Conservation (phyloP, 2,113 vertebrate genomes). For the Sturnus vulgaris region DNA sequence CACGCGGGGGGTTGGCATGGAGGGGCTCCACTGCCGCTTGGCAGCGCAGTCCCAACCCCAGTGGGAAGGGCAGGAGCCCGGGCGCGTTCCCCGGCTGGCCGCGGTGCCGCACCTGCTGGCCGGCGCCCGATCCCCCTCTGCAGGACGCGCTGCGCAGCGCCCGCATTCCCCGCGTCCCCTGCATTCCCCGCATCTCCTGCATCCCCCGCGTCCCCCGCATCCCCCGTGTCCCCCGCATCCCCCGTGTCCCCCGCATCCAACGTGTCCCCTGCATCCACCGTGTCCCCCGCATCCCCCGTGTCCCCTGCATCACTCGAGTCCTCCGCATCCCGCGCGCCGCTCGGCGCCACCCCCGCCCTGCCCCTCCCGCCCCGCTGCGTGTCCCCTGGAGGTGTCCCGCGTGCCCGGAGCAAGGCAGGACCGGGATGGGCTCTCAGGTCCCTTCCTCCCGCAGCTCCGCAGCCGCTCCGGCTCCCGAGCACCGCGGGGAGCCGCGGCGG, state of each 20-base stretch:
- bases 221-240: background rate
- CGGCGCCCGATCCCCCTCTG: conserved; percentile 35
- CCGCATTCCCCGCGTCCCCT: background rate
- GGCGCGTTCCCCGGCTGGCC: background rate
- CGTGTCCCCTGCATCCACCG: no score
- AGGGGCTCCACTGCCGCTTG: background rate
- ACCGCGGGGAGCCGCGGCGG: background rate
- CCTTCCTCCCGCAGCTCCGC: background rate
- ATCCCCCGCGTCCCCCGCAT: no score
- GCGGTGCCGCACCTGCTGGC: background rate
- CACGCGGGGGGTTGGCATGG: background rate
- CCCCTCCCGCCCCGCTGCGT: background rate
- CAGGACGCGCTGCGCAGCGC: background rate
- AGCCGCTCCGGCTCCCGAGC: background rate
- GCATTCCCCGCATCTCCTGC: background rate
- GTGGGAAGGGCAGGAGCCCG: background rate
- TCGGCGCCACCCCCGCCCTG: background rate
- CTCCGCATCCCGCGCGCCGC: background rate
- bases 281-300: no score
- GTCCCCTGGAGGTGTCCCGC: background rate
- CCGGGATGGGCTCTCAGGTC: background rate
- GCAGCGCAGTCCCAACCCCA: background rate
- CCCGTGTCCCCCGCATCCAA: no score
- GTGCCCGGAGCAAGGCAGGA: background rate
- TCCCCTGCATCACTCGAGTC: no score